Percentiles rank a stretch among this genome's conserved stretches.
phyloP scores from a whole-genome alignment of 2,113 vertebrate genomes.

The Hyla sarda region DNA sequence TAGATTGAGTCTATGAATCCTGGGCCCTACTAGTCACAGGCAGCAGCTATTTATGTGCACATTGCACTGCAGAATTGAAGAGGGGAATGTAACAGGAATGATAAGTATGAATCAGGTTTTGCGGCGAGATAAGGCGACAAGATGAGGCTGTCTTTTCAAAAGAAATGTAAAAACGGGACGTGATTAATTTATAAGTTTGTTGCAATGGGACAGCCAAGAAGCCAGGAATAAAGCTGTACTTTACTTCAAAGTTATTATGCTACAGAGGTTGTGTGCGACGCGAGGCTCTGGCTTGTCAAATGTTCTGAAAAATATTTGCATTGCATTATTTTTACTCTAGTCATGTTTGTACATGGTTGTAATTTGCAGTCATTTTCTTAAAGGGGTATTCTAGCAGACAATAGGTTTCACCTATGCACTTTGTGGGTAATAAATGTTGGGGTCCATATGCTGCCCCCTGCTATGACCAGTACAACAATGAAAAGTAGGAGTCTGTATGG shows the following conservation, averaged over 20 bases:
- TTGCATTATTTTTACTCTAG: neutral
- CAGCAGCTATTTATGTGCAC: neutral
- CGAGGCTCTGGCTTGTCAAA: neutral
- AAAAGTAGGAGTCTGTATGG: neutral
- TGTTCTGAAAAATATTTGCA: neutral
- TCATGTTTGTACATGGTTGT: neutral
- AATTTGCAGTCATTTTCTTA: neutral
- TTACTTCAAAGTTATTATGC: constrained; percentile 5
- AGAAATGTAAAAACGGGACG: constrained; percentile 4
- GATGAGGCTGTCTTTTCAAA: neutral
- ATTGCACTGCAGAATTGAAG: neutral
- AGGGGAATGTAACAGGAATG: neutral
- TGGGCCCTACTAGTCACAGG: neutral
- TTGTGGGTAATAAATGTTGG: neutral
- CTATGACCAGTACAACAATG: neutral
- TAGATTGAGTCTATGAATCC: neutral
- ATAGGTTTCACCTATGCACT: neutral
- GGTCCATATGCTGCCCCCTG: neutral
- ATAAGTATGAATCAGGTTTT: neutral
- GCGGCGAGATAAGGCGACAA: neutral
- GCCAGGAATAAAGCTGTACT: constrained; percentile 2
- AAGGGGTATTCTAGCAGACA: neutral
- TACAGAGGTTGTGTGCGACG: neutral
- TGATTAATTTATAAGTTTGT: constrained; percentile 28
- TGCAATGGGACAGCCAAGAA: constrained; percentile 16